These are phyloP conservation scores for Ichneumon xanthorius DNA, from an alignment of 2,888 invertebrate species.

Conservation along the genomic window DNA sequence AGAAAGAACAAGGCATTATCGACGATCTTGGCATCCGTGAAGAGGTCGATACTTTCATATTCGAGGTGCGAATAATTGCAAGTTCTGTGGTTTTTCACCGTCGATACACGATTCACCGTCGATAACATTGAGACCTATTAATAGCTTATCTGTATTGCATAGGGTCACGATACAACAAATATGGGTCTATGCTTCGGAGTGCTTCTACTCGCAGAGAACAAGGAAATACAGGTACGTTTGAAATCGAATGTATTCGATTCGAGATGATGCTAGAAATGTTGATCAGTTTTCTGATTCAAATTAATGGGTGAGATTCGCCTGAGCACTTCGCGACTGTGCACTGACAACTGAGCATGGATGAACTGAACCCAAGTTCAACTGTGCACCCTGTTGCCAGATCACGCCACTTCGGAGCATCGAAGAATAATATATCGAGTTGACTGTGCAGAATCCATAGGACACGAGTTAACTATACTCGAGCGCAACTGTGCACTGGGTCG, in stretches of 20 bases:
- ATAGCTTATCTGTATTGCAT: not conserved
- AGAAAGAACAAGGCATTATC: conserved; percentile 51
- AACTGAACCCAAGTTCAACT: too few relatives aligned
- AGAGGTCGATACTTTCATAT: conserved; percentile 68
- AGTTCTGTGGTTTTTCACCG: not conserved
- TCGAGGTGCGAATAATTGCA: not conserved
- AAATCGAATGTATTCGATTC: not conserved
- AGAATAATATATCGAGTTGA: too few relatives aligned
- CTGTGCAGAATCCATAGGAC: too few relatives aligned
- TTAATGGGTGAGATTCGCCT: too few relatives aligned
- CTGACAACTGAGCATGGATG: too few relatives aligned
- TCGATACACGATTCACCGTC: not conserved
- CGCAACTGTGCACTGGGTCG: too few relatives aligned
- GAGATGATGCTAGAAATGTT: too few relatives aligned
- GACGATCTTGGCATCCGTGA: conserved; percentile 69
- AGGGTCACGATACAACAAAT: conserved; percentile 70
- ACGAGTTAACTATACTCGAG: too few relatives aligned
- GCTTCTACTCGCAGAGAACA: conserved; percentile 66
- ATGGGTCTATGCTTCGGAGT: conserved; percentile 63
- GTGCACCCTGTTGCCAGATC: too few relatives aligned
- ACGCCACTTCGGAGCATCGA: too few relatives aligned
- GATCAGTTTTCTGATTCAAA: too few relatives aligned
- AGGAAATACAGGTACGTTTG: conserved; percentile 60
- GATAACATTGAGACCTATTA: not conserved
- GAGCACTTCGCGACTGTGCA: too few relatives aligned